Conservation (phyloP, 2,888 invertebrate genomes). For the Antheraea yamamai region DNA sequence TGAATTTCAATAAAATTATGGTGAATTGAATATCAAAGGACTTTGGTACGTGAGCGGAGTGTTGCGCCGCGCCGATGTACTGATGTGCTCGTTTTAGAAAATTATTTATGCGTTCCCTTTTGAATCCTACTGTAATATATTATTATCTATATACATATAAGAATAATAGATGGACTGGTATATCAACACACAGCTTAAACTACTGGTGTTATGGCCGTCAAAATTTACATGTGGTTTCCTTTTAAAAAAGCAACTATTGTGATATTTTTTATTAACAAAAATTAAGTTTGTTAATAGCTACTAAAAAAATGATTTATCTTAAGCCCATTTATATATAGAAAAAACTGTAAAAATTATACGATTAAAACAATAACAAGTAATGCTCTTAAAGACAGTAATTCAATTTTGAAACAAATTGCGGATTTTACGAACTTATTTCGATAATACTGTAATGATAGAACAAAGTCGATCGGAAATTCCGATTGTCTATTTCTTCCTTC, state of each 20-base stretch:
- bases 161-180: too few species aligned
- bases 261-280: too few species aligned
- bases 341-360: too few species aligned
- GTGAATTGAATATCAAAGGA: slow-evolving; percentile 46
- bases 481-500: neutral
- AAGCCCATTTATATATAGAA: too few species aligned
- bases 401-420: neutral
- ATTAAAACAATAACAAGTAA: too few species aligned
- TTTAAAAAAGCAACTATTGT: too few species aligned
- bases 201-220: too few species aligned
- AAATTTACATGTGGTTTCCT: too few species aligned
- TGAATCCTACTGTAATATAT: slow-evolving; percentile 29
- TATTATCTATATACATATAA: neutral
- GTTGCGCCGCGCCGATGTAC: slow-evolving; percentile 25
- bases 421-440: neutral
- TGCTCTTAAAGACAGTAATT: neutral
- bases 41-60: slow-evolving; percentile 54
- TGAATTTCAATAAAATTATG: slow-evolving; percentile 44
- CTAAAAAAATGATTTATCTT: too few species aligned
- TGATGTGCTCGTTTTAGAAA: slow-evolving; percentile 48
- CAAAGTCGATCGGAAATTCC: neutral
- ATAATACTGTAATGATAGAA: neutral
- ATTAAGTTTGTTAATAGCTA: too few species aligned
- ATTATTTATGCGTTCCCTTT: slow-evolving; percentile 41
- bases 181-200: too few species aligned